Percentiles rank a stretch among this genome's conserved stretches.
Conservation (phyloP, 1,140 invertebrate species). For the Acromyrmex charruanus region DNA sequence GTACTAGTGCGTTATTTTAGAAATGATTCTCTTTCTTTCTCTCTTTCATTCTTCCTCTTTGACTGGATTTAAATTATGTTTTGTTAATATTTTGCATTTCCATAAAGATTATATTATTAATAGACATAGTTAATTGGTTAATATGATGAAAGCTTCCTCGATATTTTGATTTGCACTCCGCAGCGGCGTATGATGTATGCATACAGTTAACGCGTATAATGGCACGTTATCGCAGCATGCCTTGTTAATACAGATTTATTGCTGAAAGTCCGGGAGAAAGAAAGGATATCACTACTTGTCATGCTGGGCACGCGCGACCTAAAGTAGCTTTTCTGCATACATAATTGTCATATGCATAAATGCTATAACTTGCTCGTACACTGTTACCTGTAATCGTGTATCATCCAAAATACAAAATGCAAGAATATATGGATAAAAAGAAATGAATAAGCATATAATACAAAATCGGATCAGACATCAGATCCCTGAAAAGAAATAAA, state of each 20-base stretch:
- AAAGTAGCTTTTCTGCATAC: slow-evolving; percentile 65
- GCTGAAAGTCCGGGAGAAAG: slow-evolving; percentile 52
- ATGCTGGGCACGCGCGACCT: slow-evolving; percentile 46
- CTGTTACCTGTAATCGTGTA: background rate
- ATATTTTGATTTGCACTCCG: slow-evolving; percentile 5
- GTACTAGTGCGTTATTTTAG: slow-evolving; percentile 5
- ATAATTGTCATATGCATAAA: slow-evolving; percentile 30
- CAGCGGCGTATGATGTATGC: slow-evolving; percentile 5
- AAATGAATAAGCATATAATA: background rate
- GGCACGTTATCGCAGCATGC: slow-evolving; percentile 37
- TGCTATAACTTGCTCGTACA: background rate
- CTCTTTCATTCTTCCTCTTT: background rate
- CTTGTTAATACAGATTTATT: slow-evolving; percentile 66
- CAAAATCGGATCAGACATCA: background rate
- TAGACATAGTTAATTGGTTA: slow-evolving; percentile 20
- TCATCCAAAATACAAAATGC: background rate
- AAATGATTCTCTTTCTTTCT: background rate
- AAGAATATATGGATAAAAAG: background rate
- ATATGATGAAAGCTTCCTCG: slow-evolving; percentile 27
- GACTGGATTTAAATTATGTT: background rate
- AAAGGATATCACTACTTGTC: slow-evolving; percentile 63
- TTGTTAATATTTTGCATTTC: background rate
- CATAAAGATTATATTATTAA: slow-evolving; percentile 15
- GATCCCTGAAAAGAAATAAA: background rate
- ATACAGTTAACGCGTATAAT: slow-evolving; percentile 40